Conservation (phyloP, 2,113 vertebrate species). For the Clinocottus analis region DNA sequence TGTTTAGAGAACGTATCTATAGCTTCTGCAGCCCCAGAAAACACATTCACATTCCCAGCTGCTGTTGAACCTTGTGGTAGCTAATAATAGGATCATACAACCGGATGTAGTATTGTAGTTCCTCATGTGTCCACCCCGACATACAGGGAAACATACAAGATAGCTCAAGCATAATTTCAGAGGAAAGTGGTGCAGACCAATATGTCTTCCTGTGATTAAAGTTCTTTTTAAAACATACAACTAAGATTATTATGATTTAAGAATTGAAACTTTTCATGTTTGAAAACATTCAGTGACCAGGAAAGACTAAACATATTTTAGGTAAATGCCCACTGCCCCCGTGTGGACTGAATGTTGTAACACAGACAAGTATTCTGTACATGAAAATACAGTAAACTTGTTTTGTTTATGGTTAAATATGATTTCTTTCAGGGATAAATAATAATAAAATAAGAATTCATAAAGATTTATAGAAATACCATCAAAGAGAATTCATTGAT, state of each 20-base stretch:
- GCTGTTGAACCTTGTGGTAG: constrained; percentile 66
- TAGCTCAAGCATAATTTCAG: constrained; percentile 2
- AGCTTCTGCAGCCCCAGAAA: constrained; percentile 63
- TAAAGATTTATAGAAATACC: background rate
- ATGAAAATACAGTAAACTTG: background rate
- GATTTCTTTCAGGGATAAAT: background rate
- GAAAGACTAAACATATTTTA: background rate
- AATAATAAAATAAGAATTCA: background rate
- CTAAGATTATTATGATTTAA: background rate
- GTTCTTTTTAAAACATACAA: background rate
- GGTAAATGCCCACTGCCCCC: constrained; percentile 27
- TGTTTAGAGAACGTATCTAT: constrained; percentile 76
- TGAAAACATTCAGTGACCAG: background rate
- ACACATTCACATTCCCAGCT: constrained; percentile 80
- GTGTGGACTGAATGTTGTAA: constrained; percentile 38
- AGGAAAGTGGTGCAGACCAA: background rate
- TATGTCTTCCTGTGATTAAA: background rate
- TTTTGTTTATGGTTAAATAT: background rate
- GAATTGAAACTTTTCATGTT: background rate
- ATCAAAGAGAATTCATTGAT: background rate
- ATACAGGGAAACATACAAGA: background rate
- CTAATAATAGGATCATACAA: constrained; percentile 69
- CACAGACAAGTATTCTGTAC: background rate
- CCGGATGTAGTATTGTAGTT: constrained; percentile 73
- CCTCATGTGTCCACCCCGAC: constrained; percentile 21